phyloP scores from a whole-genome alignment of 2,888 invertebrate genomes.

The Listrodromus nycthemerus region DNA sequence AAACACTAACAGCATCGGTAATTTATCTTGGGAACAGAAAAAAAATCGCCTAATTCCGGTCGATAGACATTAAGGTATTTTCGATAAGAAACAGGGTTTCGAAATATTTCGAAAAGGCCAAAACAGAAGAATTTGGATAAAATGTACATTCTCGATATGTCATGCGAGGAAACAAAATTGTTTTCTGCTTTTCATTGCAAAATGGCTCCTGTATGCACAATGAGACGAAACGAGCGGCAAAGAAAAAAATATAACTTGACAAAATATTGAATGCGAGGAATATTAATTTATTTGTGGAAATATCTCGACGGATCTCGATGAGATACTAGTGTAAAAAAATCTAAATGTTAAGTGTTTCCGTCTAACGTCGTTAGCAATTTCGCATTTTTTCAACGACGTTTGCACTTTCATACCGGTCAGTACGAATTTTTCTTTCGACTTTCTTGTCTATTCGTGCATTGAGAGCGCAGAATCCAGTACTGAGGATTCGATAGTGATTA shows the following conservation, averaged over 20 bases:
- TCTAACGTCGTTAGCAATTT: slow-evolving; percentile 45
- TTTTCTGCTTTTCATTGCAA: slow-evolving; percentile 13
- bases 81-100: slow-evolving; percentile 65
- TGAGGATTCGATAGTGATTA: slow-evolving; percentile 14
- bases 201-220: slow-evolving; percentile 42
- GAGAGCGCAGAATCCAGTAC: neutral
- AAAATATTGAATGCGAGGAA: slow-evolving; percentile 41
- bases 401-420: neutral
- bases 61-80: slow-evolving; percentile 25
- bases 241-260: slow-evolving; percentile 7
- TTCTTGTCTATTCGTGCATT: neutral
- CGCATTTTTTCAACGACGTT: slow-evolving; percentile 22
- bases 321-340: slow-evolving; percentile 40
- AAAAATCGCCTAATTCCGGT: slow-evolving; percentile 18
- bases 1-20: neutral
- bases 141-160: slow-evolving; percentile 11
- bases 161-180: slow-evolving; percentile 15
- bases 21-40: neutral
- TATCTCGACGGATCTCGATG: slow-evolving; percentile 44
- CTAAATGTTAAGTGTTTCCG: slow-evolving; percentile 57
- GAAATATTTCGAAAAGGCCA: slow-evolving; percentile 48
- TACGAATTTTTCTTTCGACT: slow-evolving; percentile 18
- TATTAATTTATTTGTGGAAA: slow-evolving; percentile 49
- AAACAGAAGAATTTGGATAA: slow-evolving; percentile 14
- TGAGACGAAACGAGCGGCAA: slow-evolving; percentile 27